Percentiles rank a stretch among this genome's conserved stretches.
phyloP scores from a whole-genome alignment of 2,797 vertebrate genomes.

The Cossypha caffra region DNA sequence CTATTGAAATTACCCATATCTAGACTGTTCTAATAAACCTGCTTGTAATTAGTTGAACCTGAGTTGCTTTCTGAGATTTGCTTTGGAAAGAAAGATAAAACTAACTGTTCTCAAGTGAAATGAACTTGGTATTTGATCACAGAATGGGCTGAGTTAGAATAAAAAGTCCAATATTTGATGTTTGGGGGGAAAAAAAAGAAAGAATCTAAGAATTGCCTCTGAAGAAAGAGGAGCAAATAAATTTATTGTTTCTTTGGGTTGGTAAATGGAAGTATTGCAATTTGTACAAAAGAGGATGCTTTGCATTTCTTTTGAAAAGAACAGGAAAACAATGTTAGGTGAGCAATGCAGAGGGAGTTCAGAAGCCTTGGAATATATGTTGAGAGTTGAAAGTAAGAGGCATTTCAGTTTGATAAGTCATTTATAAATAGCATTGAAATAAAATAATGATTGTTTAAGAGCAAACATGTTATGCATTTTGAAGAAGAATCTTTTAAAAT shows the following conservation, averaged over 20 bases:
- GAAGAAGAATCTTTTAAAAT: slow-evolving; percentile 59
- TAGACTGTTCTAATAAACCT: slow-evolving; percentile 9
- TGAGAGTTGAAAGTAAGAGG: slow-evolving; percentile 34
- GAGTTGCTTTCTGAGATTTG: background rate
- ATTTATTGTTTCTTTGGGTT: background rate
- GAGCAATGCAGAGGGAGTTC: background rate
- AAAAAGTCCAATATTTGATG: background rate
- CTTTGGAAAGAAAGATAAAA: background rate
- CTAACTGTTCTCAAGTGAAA: background rate
- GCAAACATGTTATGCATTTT: slow-evolving; percentile 48
- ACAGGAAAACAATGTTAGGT: background rate
- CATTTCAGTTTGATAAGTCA: slow-evolving; percentile 40
- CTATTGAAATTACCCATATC: background rate
- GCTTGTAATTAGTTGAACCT: background rate
- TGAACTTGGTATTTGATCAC: background rate
- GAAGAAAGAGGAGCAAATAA: background rate
- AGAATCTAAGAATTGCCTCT: background rate
- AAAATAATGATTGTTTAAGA: slow-evolving; percentile 46
- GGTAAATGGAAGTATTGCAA: background rate
- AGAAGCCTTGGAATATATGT: slow-evolving; percentile 1
- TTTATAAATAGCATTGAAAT: slow-evolving; percentile 52
- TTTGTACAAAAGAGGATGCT: background rate
- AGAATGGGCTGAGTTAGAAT: background rate
- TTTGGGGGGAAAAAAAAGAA: background rate
- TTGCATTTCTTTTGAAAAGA: background rate